These are phyloP conservation scores for Lochmaea capreae DNA, from an alignment of 2,888 invertebrate genomes.

Conservation along the genomic window DNA sequence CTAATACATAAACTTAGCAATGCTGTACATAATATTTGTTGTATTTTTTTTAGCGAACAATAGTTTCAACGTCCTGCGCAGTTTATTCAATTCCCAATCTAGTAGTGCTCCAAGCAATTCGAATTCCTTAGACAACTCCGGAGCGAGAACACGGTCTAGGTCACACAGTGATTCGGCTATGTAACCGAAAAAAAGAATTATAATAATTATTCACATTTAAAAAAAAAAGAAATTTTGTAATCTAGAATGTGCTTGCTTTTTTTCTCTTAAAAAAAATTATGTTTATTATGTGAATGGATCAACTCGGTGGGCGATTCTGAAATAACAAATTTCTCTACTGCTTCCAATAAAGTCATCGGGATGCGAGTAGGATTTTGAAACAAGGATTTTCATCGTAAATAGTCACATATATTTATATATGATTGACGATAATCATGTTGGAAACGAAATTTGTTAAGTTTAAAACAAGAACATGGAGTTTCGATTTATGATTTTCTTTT, in stretches of 20 bases:
- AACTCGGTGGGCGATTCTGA: neutral
- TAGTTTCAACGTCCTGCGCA: conserved; percentile 39
- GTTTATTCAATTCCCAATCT: conserved; percentile 45
- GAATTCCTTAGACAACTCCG: conserved; percentile 47
- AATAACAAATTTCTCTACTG: neutral
- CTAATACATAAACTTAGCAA: no score
- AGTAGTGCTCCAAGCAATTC: conserved; percentile 44
- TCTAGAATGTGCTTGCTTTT: conserved; percentile 38
- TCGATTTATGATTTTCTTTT: neutral
- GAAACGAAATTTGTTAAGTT: no score
- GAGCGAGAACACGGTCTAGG: conserved; percentile 48
- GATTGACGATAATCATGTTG: no score
- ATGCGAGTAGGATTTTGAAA: no score
- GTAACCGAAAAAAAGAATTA: conserved; percentile 40
- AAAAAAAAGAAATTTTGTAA: conserved; percentile 23
- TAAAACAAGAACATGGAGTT: neutral
- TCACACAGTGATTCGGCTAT: conserved; percentile 51
- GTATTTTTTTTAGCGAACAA: conserved; percentile 38
- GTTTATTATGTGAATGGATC: conserved; percentile 17
- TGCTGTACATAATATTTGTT: no score
- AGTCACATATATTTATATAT: no score
- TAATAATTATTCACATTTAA: conserved; percentile 17
- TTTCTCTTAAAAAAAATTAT: conserved; percentile 17
- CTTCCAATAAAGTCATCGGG: no score
- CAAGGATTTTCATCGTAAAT: no score